A percentile compares a stretch with the other conserved stretches of the same genome.
Conservation (phyloP, 2,113 vertebrate genomes). For the Sinocyclocheilus maitianheensis region DNA sequence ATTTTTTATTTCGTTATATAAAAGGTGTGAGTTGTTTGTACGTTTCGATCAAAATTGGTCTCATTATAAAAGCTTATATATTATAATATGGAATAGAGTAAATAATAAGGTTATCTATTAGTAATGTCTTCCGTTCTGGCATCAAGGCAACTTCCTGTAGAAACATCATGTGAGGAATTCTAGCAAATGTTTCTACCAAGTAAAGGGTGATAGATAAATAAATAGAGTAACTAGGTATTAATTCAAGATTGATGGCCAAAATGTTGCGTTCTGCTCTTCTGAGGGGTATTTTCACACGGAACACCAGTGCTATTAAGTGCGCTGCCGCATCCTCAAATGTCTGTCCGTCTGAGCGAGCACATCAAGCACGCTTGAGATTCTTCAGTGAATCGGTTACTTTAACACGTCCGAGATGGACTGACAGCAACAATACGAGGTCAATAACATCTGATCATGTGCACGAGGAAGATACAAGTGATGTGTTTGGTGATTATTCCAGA, state of each 20-base stretch:
- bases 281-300: neutral
- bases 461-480: slow-evolving; percentile 46
- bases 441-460: neutral
- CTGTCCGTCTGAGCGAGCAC: neutral
- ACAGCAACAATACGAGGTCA: neutral
- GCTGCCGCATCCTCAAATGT: neutral
- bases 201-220: neutral
- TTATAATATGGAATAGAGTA: neutral
- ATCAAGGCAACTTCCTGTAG: slow-evolving; percentile 3
- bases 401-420: neutral
- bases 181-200: neutral
- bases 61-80: neutral
- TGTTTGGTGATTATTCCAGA: slow-evolving; percentile 72
- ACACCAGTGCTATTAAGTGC: neutral
- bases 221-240: neutral
- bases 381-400: neutral
- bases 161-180: neutral
- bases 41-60: neutral
- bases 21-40: neutral
- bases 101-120: neutral
- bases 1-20: neutral
- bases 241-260: neutral
- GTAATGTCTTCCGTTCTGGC: neutral
- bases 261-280: slow-evolving; percentile 10
- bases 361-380: neutral